Percentiles rank a stretch among this genome's conserved stretches.
Conservation (phyloP, 2,113 vertebrate species). For the Eptesicus fuscus region DNA sequence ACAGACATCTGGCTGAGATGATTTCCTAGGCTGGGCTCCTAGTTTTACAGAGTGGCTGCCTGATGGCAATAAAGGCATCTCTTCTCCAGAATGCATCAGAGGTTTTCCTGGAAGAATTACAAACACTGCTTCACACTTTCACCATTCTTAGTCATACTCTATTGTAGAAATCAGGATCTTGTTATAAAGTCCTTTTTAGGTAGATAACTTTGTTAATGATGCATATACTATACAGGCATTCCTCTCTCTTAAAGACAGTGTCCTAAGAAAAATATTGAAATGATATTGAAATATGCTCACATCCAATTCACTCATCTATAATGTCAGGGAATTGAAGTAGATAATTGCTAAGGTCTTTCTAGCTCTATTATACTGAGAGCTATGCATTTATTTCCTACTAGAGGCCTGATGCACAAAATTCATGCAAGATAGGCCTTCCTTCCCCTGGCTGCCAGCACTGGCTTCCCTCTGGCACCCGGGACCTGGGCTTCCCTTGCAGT, state of each 20-base stretch:
- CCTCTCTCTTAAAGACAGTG: neutral
- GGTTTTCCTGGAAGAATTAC: slow-evolving; percentile 67
- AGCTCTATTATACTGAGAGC: neutral
- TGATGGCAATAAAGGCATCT: neutral
- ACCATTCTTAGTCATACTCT: neutral
- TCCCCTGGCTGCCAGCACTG: too few relatives aligned
- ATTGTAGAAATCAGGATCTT: neutral
- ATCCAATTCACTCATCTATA: neutral
- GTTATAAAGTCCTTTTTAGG: neutral
- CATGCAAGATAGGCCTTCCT: too few relatives aligned
- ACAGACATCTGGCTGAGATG: slow-evolving; percentile 30
- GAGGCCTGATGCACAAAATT: too few relatives aligned
- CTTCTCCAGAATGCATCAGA: slow-evolving; percentile 55
- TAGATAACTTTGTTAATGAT: neutral
- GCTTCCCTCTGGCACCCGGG: too few relatives aligned
- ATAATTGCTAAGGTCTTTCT: neutral
- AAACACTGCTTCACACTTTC: slow-evolving; percentile 6
- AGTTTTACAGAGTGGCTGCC: slow-evolving; percentile 16
- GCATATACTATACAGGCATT: neutral
- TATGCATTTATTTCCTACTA: neutral
- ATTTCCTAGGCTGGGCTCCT: slow-evolving; percentile 35
- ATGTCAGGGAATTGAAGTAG: neutral
- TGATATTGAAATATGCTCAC: neutral
- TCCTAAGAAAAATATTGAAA: neutral
- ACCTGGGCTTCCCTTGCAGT: too few relatives aligned